Evolutionary conservation across 2,888 invertebrate species (phyloP).

Genomic region (Leptarthrus brevirostris): DNA sequence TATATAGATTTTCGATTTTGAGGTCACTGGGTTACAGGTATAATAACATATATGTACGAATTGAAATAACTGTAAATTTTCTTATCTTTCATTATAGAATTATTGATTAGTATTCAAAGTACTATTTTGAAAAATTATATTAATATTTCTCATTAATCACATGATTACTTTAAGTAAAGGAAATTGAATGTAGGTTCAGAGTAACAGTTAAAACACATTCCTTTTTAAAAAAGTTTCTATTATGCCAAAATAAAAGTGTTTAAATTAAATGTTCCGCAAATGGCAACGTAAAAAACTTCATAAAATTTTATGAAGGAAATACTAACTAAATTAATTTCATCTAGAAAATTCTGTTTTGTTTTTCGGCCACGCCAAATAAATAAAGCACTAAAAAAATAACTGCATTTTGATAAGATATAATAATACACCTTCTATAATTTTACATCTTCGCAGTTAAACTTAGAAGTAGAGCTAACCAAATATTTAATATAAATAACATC

Average conservation of each 20-base stretch:
- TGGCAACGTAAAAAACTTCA: slow-evolving; percentile 43
- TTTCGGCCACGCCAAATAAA: slow-evolving; percentile 44
- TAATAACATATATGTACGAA: too few relatives aligned
- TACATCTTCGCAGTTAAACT: slow-evolving; percentile 24
- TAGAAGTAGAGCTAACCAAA: slow-evolving; percentile 25
- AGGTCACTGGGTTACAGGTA: too few relatives aligned
- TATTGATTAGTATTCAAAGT: too few relatives aligned
- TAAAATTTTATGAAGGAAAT: slow-evolving; percentile 36
- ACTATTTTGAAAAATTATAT: too few relatives aligned
- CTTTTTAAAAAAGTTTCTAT: slow-evolving; percentile 42
- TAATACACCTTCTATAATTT: slow-evolving; percentile 21
- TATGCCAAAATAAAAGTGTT: slow-evolving; percentile 38
- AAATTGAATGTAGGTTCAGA: too few relatives aligned
- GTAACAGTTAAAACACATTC: slow-evolving; percentile 8
- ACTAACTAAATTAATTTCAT: slow-evolving; percentile 36
- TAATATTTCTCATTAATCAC: too few relatives aligned
- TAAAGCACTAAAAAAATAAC: slow-evolving; percentile 42
- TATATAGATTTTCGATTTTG: too few relatives aligned
- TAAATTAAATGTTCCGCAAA: slow-evolving; percentile 41
- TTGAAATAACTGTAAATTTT: too few relatives aligned
- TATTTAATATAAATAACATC: slow-evolving; percentile 22
- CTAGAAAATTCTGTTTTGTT: slow-evolving; percentile 29
- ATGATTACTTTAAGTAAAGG: too few relatives aligned
- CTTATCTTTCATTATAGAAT: too few relatives aligned
- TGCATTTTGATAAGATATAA: slow-evolving; percentile 28